Conservation (phyloP, 2,888 invertebrate species). For the Psylliodes chrysocephalus region DNA sequence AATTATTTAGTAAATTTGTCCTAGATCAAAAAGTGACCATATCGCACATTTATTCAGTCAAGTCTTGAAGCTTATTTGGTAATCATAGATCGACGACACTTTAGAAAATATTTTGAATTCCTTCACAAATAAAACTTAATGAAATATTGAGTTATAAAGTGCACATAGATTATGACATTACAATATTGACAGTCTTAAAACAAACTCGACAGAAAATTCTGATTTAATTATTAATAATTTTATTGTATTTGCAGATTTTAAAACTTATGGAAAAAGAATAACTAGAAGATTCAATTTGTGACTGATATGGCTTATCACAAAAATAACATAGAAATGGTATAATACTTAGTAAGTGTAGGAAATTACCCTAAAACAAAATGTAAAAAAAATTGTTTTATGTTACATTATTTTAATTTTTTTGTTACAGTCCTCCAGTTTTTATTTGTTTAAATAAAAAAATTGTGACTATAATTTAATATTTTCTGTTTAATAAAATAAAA, state of each 20-base stretch:
- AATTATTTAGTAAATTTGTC: too few species aligned
- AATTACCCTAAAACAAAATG: conserved; percentile 29
- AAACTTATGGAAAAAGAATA: conserved; percentile 71
- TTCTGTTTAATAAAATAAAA: conserved; percentile 6
- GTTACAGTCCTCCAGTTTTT: conserved; percentile 11
- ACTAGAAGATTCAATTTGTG: conserved; percentile 79
- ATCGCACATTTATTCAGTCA: too few species aligned
- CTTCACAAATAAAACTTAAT: too few species aligned
- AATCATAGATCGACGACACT: too few species aligned
- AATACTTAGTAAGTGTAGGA: conserved; percentile 25
- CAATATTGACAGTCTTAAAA: too few species aligned
- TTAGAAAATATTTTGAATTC: too few species aligned
- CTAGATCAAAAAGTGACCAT: too few species aligned
- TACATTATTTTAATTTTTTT: conserved; percentile 8
- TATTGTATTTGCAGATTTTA: conserved; percentile 42
- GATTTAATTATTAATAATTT: conserved; percentile 26
- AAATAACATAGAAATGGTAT: conserved; percentile 49
- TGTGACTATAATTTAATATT: conserved; percentile 2
- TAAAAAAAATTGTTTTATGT: conserved; percentile 12
- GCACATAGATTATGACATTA: too few species aligned
- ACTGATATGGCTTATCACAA: conserved; percentile 64
- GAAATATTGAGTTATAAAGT: too few species aligned
- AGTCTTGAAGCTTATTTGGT: too few species aligned
- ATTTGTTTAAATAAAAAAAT: conserved; percentile 20
- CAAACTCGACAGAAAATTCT: too few species aligned